phyloP scores from a whole-genome alignment of 1,140 invertebrate genomes.

The Bilobella aurantiaca region DNA sequence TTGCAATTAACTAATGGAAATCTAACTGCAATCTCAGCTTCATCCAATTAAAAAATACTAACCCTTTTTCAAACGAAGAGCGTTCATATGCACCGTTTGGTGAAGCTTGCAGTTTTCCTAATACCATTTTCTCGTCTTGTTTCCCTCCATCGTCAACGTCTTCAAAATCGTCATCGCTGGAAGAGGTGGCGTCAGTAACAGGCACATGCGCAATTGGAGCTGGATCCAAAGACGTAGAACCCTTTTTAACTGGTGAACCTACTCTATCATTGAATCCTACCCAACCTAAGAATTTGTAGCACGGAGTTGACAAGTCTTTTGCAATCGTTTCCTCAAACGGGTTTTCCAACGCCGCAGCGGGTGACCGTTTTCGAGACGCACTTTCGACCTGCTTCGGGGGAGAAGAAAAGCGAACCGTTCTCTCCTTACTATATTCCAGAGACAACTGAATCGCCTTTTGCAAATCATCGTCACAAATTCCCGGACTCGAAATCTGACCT shows the following conservation, averaged over 20 bases:
- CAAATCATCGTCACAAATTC: constrained; percentile 5
- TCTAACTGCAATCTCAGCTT: background rate
- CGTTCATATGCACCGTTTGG: too few species aligned
- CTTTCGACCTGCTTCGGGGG: background rate
- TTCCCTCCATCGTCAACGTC: constrained; percentile 23
- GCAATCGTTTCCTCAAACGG: background rate
- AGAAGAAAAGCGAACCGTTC: background rate
- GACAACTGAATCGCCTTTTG: constrained; percentile 36
- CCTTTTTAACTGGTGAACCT: background rate
- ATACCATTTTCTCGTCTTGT: too few species aligned
- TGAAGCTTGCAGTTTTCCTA: too few species aligned
- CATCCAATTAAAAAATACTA: too few species aligned
- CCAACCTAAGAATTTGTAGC: constrained; percentile 10
- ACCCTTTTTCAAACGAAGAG: too few species aligned
- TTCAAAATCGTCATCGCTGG: constrained; percentile 19
- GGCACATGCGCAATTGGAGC: background rate
- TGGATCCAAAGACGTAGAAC: background rate
- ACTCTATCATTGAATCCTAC: background rate
- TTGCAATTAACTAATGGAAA: background rate
- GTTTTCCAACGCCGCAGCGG: background rate
- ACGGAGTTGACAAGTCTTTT: background rate
- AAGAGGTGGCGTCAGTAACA: constrained; percentile 11
- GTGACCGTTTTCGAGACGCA: background rate
- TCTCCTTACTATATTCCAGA: too few species aligned
- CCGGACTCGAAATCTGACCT: background rate